Evolutionary conservation across 2,113 vertebrate species (phyloP).

Genomic region (Notarius quadriscutis): DNA sequence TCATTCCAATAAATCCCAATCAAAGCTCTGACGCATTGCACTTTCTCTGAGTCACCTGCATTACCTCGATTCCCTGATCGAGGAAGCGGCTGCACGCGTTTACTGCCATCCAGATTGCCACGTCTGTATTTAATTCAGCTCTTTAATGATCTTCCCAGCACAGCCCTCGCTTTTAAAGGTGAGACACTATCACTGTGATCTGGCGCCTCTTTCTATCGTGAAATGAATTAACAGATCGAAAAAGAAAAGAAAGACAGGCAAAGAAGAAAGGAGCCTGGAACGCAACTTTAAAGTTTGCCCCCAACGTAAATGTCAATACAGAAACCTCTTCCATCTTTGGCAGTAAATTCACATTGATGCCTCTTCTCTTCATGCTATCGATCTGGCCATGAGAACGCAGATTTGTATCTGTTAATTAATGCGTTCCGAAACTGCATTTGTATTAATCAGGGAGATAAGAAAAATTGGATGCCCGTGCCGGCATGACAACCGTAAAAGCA

Average conservation of each 20-base stretch:
- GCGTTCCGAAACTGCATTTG: conserved; percentile 99
- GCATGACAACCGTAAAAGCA: conserved; percentile 94
- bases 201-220: conserved; percentile 60
- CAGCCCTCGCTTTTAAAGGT: conserved; percentile 65
- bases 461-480: conserved; percentile 99
- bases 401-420: conserved; percentile 99
- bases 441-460: conserved; percentile 99
- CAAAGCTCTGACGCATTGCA: background rate
- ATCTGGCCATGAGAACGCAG: conserved; percentile 99
- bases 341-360: conserved; percentile 99
- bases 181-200: conserved; percentile 71
- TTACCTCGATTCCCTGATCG: background rate
- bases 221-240: conserved; percentile 79
- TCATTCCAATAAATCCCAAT: background rate
- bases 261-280: conserved; percentile 47
- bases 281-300: conserved; percentile 81
- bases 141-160: conserved; percentile 57
- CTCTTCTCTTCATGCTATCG: conserved; percentile 99
- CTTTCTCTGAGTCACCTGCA: background rate
- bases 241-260: conserved; percentile 58
- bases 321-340: conserved; percentile 96
- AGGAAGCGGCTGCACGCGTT: conserved; percentile 12
- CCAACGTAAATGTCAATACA: conserved; percentile 85
- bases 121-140: conserved; percentile 27
- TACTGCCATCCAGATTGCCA: conserved; percentile 22